Evolutionary conservation across 2,888 invertebrate species (phyloP), one percentile per base, ranked within the genome.

Genomic region (Drosophila robusta): DNA sequence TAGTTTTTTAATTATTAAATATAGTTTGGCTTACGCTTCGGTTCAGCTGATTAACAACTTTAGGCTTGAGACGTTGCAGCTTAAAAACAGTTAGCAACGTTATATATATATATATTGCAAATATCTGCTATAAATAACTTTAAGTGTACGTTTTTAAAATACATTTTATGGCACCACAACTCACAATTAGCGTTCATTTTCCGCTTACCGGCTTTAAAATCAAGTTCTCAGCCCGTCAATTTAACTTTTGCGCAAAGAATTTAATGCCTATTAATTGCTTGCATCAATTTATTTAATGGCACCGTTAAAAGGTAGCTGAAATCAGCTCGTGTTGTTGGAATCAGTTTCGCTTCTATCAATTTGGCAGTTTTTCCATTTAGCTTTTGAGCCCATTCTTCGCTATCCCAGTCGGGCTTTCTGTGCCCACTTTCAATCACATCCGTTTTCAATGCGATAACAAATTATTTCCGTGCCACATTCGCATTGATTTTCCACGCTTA

Each of bases 401-500:
- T 14, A 49, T 46, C 14, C 24, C 38, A 39, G 42, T 41, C 1
- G 47, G 32, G 18, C 45, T 63, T 55, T 50, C 46, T 60, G 54
- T 34, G 45, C 55, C 41, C 55, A 44, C 42, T 56, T 74, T 74
- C 69, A 74, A 78, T 80, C 62, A 67, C 46, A 83, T 68, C 71
- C 84, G 75, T 61, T 76, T 63, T 79, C 51, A 64, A 72, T 75
- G 78, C 80, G 75, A 78, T 83, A 75, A 78, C 80, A 83, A 86
- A 83, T 81, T 75, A 82, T 82, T 87, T 87, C 78, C 84, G 65
- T 87, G 75, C 78, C 75, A 71, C 75, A 87, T 80, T 71, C 67
- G 56, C 75, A 83, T 82, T 87, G 87, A 75, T 84, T 80, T 80
- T 75, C 42, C 52, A 58, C 56, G 65, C 54, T 62, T 42, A 58